Conservation (phyloP, 2,888 invertebrate genomes). For the Alloscopus bannaensis region DNA sequence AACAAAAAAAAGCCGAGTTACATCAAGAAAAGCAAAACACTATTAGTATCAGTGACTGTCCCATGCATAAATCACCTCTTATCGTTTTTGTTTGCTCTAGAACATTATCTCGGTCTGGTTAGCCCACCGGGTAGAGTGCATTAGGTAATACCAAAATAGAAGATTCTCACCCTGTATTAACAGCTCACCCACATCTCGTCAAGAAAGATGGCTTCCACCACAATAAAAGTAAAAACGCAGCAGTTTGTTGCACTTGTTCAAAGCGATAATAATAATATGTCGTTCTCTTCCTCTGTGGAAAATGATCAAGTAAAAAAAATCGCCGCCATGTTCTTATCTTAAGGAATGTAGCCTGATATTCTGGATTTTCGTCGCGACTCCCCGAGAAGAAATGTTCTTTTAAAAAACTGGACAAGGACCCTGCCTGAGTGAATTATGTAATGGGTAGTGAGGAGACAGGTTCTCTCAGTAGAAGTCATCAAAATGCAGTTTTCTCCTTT, state of each 20-base stretch:
- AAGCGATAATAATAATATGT: not conserved
- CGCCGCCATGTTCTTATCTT: not conserved
- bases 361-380: slow-evolving; percentile 51
- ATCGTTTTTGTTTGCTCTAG: no score
- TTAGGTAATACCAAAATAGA: no score
- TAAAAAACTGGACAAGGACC: slow-evolving; percentile 40
- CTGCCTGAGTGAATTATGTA: slow-evolving; percentile 57
- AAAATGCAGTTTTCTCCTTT: slow-evolving; percentile 9
- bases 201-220: not conserved
- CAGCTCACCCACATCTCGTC: no score
- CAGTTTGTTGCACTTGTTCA: not conserved
- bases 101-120: no score
- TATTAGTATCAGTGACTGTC: not conserved
- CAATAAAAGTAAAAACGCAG: not conserved
- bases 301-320: no score
- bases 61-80: not conserved
- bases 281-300: not conserved
- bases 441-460: slow-evolving; percentile 45
- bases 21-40: not conserved
- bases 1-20: not conserved
- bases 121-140: no score
- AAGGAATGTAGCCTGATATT: slow-evolving; percentile 54
- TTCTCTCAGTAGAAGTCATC: slow-evolving; percentile 50
- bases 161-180: no score
- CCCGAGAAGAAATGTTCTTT: not conserved